Base-by-base conservation (phyloP, 2,113 vertebrate genomes). In the Barbus barbus region DNA sequence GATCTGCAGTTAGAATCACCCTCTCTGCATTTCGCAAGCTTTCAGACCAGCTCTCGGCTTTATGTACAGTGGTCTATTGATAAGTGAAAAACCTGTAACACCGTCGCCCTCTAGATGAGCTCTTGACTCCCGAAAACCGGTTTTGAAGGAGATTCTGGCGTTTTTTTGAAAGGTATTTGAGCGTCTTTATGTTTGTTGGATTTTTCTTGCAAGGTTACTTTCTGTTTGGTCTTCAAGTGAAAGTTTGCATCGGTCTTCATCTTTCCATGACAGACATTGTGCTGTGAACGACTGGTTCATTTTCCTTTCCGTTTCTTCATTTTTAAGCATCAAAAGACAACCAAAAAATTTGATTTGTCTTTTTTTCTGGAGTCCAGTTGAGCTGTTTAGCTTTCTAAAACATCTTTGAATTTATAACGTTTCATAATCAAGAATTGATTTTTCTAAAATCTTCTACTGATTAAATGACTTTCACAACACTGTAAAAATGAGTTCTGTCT, bases 391-490 rank as follows among this genome's bases (percentile, higher is more conserved):
- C 22, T 75, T 60, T 85, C 69, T 80, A 94, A 94, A 65, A 81
- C 65, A 95, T 94, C 94, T 93, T 96, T 96, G 93, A 93, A 94
- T 96, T 96, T 96, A 94, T 96, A 91, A 85, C 87, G 94, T 97
- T 91, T 97, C 96, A 95, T 97, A 96, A 97, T 97, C 95, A 88
- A 94, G 94, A 96, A 95, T 63, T 56, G 36, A 46, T 82, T 96
- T 98, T 98, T 99, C 96, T 98, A 98, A 90, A 81, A 67, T 61
- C 51, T 61, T 46, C 38, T n/a, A n/a, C n/a, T 96, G 96, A 96
- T 69, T 69, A 81, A 81, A 81, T 31, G 26, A 69, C 78, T 81
- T 81, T 81, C 41, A 81, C 78, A 67, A 51, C 63, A 69, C 60
- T 51, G 44, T 53, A 46, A 79, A 44, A 44, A 5, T 33, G 9